Evolutionary conservation across 1,140 invertebrate genomes (phyloP).

Genomic region (Colletes gigas): DNA sequence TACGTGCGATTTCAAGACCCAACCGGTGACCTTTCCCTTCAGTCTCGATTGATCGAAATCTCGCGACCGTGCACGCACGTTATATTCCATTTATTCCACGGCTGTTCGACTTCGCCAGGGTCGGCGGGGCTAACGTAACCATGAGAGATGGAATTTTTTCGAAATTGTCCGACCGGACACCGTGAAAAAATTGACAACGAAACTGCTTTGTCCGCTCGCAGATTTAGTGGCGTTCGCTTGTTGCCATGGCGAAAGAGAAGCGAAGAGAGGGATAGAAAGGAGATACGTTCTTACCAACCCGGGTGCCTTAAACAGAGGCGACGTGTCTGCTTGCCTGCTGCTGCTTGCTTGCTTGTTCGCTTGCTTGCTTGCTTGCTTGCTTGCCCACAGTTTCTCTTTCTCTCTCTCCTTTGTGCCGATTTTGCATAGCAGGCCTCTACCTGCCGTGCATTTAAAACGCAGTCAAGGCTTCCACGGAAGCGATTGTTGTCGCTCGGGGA

Average conservation of each 20-base stretch:
- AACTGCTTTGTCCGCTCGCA: slow-evolving; percentile 3
- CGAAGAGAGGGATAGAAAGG: slow-evolving; percentile 20
- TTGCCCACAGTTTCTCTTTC: neutral
- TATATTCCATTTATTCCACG: neutral
- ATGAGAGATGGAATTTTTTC: neutral
- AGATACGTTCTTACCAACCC: slow-evolving; percentile 27
- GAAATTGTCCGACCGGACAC: neutral
- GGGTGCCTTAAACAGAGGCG: slow-evolving; percentile 31
- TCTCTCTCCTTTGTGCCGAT: slow-evolving; percentile 62
- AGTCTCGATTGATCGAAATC: slow-evolving; percentile 4
- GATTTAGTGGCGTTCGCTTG: slow-evolving; percentile 30
- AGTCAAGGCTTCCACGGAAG: slow-evolving; percentile 67
- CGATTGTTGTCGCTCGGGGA: slow-evolving; percentile 59
- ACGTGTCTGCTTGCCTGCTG: slow-evolving; percentile 29
- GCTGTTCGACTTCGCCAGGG: neutral
- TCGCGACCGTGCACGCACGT: neutral
- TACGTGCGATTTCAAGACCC: slow-evolving; percentile 52
- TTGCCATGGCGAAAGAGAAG: slow-evolving; percentile 20
- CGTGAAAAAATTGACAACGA: neutral
- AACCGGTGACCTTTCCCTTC: slow-evolving; percentile 57
- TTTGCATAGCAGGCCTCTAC: slow-evolving; percentile 69
- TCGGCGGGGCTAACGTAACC: too few relatives aligned
- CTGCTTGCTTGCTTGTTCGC: neutral
- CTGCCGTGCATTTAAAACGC: slow-evolving; percentile 68
- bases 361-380: neutral